Base-by-base conservation (phyloP, 2,113 vertebrate species). In the Dicerorhinus sumatrensis region DNA sequence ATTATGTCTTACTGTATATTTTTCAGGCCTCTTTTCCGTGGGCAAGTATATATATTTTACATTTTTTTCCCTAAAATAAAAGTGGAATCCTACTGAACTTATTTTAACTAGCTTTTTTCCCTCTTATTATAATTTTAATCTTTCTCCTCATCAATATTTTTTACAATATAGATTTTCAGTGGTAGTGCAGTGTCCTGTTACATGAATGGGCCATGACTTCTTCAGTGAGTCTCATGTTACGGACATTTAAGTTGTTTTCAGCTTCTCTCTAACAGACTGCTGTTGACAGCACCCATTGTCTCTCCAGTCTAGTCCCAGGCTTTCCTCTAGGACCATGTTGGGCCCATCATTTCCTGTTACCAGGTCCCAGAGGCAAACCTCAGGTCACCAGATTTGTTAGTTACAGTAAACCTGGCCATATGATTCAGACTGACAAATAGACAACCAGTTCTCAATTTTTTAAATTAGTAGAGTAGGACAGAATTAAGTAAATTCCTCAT, bases 391-490 rank as follows among this genome's bases (percentile, higher is more conserved):
- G 23, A 84, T 86, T 81, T 89, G 20, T 79, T 76, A 58, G 65
- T 70, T 91, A 51, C 0, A 58, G 6, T 63, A 91, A 84, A 23
- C 82, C 79, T 92, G 80, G 63, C 72, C 33, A 23, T 76, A 42
- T 67, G 36, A 72, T 60, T 85, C 46, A 93, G 77, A 65, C 48
- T 90, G 56, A 88, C 6, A 87, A 46, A 20, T 93, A 83, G 36
- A 73, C 31, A 63, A 39, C 29, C 18, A 42, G 1, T 29, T 93
- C 75, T 95, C 9, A 21, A 0, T 86, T 86, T 84, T 85, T 92
- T 67, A 75, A 95, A 51, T 76, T 89, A 89, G 39, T 80, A 89
- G 31, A 94, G 21, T 97, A 76, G 89, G 95, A 88, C 5, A 93
- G 51, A 97, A 91, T 51, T 91, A 83, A 70, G 17, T 79, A 90